Evolutionary conservation across 2,113 vertebrate species (phyloP).

Genomic region (Henicopernis longicauda): DNA sequence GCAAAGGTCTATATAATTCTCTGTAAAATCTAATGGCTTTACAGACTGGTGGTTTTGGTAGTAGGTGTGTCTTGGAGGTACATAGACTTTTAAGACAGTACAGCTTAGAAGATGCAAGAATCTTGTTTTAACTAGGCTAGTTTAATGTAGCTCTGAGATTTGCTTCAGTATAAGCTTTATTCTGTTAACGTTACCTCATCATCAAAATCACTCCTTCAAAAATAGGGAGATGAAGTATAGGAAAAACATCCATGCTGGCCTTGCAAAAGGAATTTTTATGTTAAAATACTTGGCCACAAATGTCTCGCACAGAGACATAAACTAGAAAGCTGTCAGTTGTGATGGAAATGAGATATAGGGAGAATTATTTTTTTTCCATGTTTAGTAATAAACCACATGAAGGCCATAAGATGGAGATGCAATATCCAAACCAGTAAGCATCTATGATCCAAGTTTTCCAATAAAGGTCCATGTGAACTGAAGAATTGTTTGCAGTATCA

Average conservation of each 20-base stretch:
- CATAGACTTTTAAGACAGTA: background rate
- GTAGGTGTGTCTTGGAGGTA: background rate
- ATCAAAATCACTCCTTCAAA: background rate
- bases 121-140: background rate
- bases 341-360: background rate
- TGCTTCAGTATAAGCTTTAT: background rate
- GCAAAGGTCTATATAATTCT: background rate
- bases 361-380: conserved; percentile 5
- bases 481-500: background rate
- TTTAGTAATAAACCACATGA: conserved; percentile 3
- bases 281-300: conserved; percentile 19
- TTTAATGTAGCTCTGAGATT: background rate
- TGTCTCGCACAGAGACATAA: background rate
- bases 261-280: conserved; percentile 10
- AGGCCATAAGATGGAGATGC: background rate
- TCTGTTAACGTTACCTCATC: background rate
- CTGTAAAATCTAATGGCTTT: background rate
- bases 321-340: conserved; percentile 16
- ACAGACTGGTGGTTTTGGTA: background rate
- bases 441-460: background rate
- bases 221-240: background rate
- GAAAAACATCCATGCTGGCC: background rate
- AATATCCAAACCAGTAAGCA: background rate
- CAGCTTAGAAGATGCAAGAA: background rate
- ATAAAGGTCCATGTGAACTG: background rate